Conservation (phyloP, 2,113 vertebrate species). For the Plestiodon gilberti region DNA sequence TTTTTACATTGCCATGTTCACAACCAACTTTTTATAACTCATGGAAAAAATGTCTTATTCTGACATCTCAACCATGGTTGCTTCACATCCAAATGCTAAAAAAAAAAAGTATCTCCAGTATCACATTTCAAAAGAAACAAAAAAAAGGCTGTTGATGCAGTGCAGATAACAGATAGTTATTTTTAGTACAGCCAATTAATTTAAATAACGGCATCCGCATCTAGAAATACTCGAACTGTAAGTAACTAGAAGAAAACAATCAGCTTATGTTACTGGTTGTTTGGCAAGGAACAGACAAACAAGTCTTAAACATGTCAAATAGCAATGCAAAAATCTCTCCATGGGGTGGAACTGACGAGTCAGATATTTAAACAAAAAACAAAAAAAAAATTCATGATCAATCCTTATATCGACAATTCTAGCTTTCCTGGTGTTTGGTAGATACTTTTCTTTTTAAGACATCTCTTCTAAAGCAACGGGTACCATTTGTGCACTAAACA, state of each 20-base stretch:
- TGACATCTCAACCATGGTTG: neutral
- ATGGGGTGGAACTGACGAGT: neutral
- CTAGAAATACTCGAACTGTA: neutral
- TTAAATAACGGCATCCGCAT: neutral
- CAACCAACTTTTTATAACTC: neutral
- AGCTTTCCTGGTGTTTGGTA: neutral
- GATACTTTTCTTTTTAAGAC: neutral
- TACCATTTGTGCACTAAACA: neutral
- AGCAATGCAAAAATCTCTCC: slow-evolving; percentile 11
- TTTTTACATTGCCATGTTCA: neutral
- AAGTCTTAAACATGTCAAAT: slow-evolving; percentile 5
- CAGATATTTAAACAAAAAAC: rapidly evolving
- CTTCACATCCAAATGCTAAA: neutral
- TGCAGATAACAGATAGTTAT: neutral
- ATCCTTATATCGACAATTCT: neutral
- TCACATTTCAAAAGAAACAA: neutral
- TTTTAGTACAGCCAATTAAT: neutral
- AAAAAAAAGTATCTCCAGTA: neutral
- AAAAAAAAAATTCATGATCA: neutral
- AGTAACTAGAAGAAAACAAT: slow-evolving; percentile 12
- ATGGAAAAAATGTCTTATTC: neutral
- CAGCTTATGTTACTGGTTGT: neutral
- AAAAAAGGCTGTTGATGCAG: neutral
- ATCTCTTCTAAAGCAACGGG: neutral
- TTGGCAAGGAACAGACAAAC: slow-evolving; percentile 12